phyloP scores from a whole-genome alignment of 2,797 vertebrate genomes.

The Corythornis leucogaster region DNA sequence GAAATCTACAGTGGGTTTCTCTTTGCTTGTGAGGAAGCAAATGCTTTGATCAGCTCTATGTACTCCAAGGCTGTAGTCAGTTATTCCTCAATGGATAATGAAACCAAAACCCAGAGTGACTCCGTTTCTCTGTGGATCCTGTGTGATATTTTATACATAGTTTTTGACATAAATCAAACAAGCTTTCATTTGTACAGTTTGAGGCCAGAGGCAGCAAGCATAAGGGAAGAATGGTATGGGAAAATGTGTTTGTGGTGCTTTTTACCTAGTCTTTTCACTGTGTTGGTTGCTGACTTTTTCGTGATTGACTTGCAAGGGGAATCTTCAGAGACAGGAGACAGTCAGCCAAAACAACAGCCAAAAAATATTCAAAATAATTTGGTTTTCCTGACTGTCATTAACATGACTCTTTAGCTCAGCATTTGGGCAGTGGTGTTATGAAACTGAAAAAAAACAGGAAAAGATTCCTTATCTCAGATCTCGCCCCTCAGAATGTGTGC shows the following conservation, averaged over 20 bases:
- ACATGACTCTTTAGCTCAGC: neutral
- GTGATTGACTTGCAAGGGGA: constrained; percentile 47
- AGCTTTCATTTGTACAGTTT: constrained; percentile 63
- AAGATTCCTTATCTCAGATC: neutral
- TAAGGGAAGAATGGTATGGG: constrained; percentile 2
- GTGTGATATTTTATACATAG: constrained; percentile 71
- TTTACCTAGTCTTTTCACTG: constrained; percentile 43
- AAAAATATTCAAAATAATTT: neutral
- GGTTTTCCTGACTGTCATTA: constrained; percentile 15
- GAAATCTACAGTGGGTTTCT: constrained; percentile 68
- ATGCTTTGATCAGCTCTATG: constrained; percentile 49
- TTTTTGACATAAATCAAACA: constrained; percentile 69
- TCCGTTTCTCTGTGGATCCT: constrained; percentile 53
- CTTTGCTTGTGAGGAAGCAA: constrained; percentile 51
- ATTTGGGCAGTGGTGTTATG: neutral
- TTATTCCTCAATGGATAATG: constrained; percentile 60
- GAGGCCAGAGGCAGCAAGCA: constrained; percentile 53
- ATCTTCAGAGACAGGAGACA: constrained; percentile 25
- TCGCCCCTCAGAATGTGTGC: neutral
- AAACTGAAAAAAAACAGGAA: constrained; percentile 8
- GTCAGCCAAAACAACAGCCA: constrained; percentile 21
- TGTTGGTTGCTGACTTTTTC: constrained; percentile 18
- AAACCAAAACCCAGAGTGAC: constrained; percentile 61
- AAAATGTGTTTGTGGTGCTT: neutral
- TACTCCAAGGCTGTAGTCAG: constrained; percentile 65